These are phyloP conservation scores for Hirtodrosophila cameraria DNA, from an alignment of 2,888 invertebrate species.

Conservation along the genomic window DNA sequence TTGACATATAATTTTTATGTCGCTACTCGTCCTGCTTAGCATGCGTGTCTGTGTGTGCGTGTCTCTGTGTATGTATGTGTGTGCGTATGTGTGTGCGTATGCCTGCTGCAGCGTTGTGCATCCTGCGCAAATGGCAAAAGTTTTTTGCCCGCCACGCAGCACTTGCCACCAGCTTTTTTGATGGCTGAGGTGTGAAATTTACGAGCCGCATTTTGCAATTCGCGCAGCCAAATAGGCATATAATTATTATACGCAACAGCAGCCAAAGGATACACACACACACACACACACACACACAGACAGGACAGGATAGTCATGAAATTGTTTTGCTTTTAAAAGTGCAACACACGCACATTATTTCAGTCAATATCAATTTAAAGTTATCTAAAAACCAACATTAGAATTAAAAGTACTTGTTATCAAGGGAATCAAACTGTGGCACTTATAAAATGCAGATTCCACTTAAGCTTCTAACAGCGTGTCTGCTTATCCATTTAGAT, in stretches of 20 bases:
- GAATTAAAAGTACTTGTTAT: no score
- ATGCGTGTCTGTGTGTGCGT: constrained; percentile 25
- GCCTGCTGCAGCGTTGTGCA: constrained; percentile 51
- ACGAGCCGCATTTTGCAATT: constrained; percentile 46
- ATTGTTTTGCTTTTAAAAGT: constrained; percentile 15
- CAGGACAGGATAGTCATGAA: constrained; percentile 11
- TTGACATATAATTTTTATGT: constrained; percentile 76
- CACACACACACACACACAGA: no score
- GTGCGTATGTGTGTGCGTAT: constrained; percentile 9
- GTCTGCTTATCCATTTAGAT: no score
- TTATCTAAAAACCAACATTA: background rate
- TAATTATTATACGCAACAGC: constrained; percentile 56
- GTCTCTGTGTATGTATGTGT: constrained; percentile 25
- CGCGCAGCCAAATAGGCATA: constrained; percentile 60
- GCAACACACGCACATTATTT: background rate
- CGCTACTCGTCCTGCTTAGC: constrained; percentile 27
- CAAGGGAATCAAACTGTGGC: no score
- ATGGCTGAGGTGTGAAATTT: constrained; percentile 67
- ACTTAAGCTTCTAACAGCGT: no score
- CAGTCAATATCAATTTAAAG: background rate
- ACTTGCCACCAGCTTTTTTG: constrained; percentile 56
- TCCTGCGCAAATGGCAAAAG: constrained; percentile 61
- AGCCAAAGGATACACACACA: constrained; percentile 12
- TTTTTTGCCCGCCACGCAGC: constrained; percentile 55
- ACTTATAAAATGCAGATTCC: background rate